Conservation (phyloP, 2,113 vertebrate species). For the Cyprinodon variegatus region DNA sequence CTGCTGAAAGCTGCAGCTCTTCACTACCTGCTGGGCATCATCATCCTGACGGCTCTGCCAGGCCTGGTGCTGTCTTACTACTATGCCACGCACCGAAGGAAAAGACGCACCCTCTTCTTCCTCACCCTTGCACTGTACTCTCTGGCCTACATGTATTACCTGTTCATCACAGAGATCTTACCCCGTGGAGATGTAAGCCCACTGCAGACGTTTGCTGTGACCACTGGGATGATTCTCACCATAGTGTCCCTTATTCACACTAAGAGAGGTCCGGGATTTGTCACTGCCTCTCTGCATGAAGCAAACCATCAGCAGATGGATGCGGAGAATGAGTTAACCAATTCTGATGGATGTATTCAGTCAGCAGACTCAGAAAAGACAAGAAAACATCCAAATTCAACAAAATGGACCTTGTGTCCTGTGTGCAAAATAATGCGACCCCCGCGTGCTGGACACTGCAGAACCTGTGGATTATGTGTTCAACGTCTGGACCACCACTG, state of each 20-base stretch:
- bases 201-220: conserved; percentile 81
- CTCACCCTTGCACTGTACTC: conserved; percentile 92
- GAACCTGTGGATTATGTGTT: conserved; percentile 89
- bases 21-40: conserved; percentile 87
- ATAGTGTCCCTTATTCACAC: conserved; percentile 83
- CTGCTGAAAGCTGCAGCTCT: conserved; percentile 88
- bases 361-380: conserved; percentile 7
- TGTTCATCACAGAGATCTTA: conserved; percentile 90
- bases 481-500: conserved; percentile 95
- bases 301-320: conserved; percentile 33
- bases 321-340: conserved; percentile 30
- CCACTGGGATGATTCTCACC: conserved; percentile 84
- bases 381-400: background rate
- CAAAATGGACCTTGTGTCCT: conserved; percentile 71
- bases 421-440: conserved; percentile 87
- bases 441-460: conserved; percentile 91
- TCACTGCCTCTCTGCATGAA: conserved; percentile 60
- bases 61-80: conserved; percentile 92
- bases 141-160: conserved; percentile 93
- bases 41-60: conserved; percentile 85
- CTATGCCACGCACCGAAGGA: conserved; percentile 91
- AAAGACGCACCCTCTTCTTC: conserved; percentile 92
- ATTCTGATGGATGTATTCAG: conserved; percentile 58
- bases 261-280: conserved; percentile 90
- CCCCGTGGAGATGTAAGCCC: conserved; percentile 82